Conservation (phyloP, 2,888 invertebrate genomes). For the Hymenopus coronatus region DNA sequence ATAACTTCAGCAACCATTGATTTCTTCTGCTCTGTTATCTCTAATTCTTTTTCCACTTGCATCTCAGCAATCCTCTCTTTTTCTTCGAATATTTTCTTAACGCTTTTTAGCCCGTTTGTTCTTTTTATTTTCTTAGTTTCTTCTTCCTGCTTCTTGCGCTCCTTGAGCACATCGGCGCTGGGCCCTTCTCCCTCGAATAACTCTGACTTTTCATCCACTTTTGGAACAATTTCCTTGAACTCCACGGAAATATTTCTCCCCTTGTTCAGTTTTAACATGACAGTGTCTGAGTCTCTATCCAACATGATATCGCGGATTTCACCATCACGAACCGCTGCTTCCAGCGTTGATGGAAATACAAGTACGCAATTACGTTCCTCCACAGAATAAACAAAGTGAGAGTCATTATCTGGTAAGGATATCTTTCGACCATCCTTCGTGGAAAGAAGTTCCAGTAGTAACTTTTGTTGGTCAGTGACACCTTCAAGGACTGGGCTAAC, state of each 20-base stretch:
- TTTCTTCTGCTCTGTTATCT: constrained; percentile 46
- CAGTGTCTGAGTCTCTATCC: constrained; percentile 71
- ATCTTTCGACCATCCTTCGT: constrained; percentile 38
- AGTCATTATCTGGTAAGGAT: constrained; percentile 50
- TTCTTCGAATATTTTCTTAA: constrained; percentile 73
- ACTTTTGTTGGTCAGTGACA: constrained; percentile 63
- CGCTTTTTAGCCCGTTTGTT: constrained; percentile 61
- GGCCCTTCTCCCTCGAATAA: constrained; percentile 72
- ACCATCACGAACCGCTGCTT: constrained; percentile 72
- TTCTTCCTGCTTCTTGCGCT: constrained; percentile 48
- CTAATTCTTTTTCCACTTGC: constrained; percentile 53
- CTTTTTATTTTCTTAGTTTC: constrained; percentile 41
- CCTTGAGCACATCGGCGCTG: constrained; percentile 50
- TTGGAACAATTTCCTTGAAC: constrained; percentile 57
- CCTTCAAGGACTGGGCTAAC: constrained; percentile 71
- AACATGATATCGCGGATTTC: constrained; percentile 75
- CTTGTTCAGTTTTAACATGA: constrained; percentile 68
- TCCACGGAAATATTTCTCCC: constrained; percentile 74
- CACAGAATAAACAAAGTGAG: constrained; percentile 71
- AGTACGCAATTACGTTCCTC: constrained; percentile 71
- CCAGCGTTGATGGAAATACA: constrained; percentile 70
- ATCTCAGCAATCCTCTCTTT: constrained; percentile 68
- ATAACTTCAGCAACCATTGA: constrained; percentile 31
- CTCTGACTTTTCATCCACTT: constrained; percentile 50
- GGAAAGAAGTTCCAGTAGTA: constrained; percentile 36